Evolutionary conservation across 1,140 invertebrate species (phyloP).

Genomic region (Linepithema humile): DNA sequence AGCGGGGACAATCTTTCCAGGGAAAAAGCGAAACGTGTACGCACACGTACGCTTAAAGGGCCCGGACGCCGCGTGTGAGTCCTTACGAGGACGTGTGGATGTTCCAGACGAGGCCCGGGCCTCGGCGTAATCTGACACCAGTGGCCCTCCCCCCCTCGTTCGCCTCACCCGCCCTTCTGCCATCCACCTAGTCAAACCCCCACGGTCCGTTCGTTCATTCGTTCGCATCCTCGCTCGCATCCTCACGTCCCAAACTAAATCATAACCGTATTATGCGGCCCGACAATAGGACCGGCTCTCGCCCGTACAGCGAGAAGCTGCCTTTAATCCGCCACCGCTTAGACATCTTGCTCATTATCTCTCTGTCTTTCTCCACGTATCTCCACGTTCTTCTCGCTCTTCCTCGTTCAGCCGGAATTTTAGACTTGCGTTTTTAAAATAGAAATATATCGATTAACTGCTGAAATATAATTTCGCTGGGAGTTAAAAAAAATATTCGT

Average conservation of each 20-base stretch:
- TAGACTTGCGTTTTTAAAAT: not conserved
- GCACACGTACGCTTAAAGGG: conserved; percentile 59
- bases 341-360: conserved; percentile 67
- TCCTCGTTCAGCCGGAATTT: not conserved
- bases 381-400: not conserved
- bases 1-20: conserved; percentile 14
- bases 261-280: conserved; percentile 81
- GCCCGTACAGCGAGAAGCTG: conserved; percentile 78
- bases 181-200: conserved; percentile 72
- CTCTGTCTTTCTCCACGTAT: conserved; percentile 20
- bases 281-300: conserved; percentile 76
- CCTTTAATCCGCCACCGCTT: conserved; percentile 80
- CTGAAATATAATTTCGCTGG: too few species aligned
- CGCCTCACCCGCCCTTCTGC: conserved; percentile 47
- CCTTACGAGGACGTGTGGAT: conserved; percentile 62
- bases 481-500: not conserved
- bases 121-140: conserved; percentile 76
- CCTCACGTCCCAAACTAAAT: conserved; percentile 81
- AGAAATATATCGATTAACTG: not conserved
- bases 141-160: conserved; percentile 48
- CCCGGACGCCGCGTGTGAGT: conserved; percentile 71
- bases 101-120: conserved; percentile 71
- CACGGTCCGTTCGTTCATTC: conserved; percentile 70
- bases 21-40: not conserved
- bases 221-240: conserved; percentile 61